Evolutionary conservation across 2,113 vertebrate species (phyloP).

Genomic region (Lepus timidus): DNA sequence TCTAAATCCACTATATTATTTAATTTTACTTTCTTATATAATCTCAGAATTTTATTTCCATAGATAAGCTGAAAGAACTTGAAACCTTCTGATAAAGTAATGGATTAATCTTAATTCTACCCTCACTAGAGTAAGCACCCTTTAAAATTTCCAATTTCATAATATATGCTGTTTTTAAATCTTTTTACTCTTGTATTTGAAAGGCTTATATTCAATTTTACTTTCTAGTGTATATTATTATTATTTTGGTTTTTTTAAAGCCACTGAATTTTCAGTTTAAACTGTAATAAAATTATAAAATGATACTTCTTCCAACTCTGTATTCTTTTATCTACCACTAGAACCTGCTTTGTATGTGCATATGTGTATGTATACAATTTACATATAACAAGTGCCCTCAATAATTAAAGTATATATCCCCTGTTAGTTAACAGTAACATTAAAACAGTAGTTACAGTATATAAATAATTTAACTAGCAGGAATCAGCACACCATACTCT

Average conservation of each 20-base stretch:
- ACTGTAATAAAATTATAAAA: neutral
- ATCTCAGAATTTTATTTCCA: neutral
- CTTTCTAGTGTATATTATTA: neutral
- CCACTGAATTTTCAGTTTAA: neutral
- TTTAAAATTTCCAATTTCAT: neutral
- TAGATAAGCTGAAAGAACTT: neutral
- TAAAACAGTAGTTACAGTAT: neutral
- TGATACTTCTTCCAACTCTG: neutral
- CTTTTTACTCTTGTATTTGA: neutral
- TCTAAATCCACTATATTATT: neutral
- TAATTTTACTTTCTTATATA: neutral
- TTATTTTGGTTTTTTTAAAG: neutral
- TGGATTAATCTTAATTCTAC: neutral
- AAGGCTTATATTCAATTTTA: neutral
- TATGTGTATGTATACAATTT: neutral
- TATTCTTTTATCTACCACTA: neutral
- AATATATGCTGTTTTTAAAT: neutral
- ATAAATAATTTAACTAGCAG: neutral
- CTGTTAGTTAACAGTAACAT: neutral
- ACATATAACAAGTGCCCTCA: neutral
- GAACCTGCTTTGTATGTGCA: neutral
- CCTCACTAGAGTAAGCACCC: neutral
- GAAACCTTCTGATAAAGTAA: neutral
- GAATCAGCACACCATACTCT: neutral
- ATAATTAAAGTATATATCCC: neutral